Base-by-base conservation (phyloP, 2,888 invertebrate genomes). In the Tribolium freemani region DNA sequence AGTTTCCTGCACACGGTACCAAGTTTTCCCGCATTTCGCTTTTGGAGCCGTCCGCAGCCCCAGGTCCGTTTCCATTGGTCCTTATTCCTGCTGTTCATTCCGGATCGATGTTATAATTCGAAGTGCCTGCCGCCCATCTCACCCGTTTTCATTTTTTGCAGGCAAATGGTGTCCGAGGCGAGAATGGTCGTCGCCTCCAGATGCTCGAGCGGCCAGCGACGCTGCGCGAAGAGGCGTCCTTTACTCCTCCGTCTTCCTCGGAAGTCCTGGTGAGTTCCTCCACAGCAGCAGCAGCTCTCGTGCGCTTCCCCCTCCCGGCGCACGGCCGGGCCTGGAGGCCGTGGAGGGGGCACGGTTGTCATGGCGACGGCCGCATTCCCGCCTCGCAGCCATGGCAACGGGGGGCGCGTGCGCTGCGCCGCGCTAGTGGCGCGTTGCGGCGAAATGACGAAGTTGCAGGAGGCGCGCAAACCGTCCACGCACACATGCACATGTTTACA, bases 161-260 rank as follows among this genome's bases (percentile, higher is more conserved):
- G 95, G 95, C 88, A 95, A 95, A 91, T 95, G 95, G 95, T 95
- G 95, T 91, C 92, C 92, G 85, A 91, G 95, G 88, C 92, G 95
- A 88, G 95, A 95, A 88, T 95, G 95, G 95, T 94, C 83, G 69
- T 83, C 84, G 76, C 83, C 84, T 73, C 81, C 83, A 81, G 95
- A 95, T 87, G 93, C 94, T 82, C 89, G 92, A 88, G 92, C 91
- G 86, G 90, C 90, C 76, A 89, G 87, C 83, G 90, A 92, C 83
- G 92, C 91, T 80, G 91, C 92, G 86, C 93, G 95, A 88, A 92
- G 95, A 89, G 93, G 95, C 86, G 93, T 94, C 85, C 89, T 93
- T 80, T 96, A 95, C 89, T 95, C 95, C 89, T 95, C 95, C 87
- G 95, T 96, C 89, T 95, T 95, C 91, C 93, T 96, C 87, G 95